Evolutionary conservation across 2,113 vertebrate genomes (phyloP), one percentile per base, ranked within the genome.

Genomic region (Protomyctophum bolini): DNA sequence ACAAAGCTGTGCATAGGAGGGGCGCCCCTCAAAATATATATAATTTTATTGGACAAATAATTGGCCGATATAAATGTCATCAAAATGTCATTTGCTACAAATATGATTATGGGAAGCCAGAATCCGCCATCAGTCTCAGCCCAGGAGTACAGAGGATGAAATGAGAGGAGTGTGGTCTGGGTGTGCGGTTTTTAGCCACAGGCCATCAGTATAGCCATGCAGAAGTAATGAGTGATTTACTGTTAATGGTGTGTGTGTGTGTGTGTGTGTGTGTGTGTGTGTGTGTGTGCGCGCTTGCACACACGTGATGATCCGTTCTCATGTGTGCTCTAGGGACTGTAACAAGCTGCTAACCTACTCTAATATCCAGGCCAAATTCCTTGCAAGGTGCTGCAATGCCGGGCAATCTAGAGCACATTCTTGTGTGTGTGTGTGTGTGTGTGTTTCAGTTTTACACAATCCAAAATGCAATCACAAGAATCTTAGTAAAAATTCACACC

Each of bases 281-380:
- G 55, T 0, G 6, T 7, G 50, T 55, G 7, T 73, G 56, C 14
- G 59, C 51, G 7, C 51, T n/a, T n/a, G n/a, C n/a, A n/a, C n/a
- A 12, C 50, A 52, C 51, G 12, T 10, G 41, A 14, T 11, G 10
- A 41, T 7, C 3, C 14, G 29, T 21, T 9, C 54, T 8, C 10
- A 46, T 60, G 58, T 63, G 57, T 60, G 71, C 58, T 55, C n/a
- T 12, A 61, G 50, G 7, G 0, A 72, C 73, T 46, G 50, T 71
- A 81, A 86, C 75, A 79, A 84, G 71, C 81, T 84, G 77, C 77
- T 78, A 83, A 83, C 58, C 49, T 49, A 77, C 54, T 75, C 54
- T 80, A 66, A 83, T 59, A 76, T 71, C 59, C 63, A 60, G 45
- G 59, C 45, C 77, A 76, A 76, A 87, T 81, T 75, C 62, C 69